Base-by-base conservation (phyloP, 1,140 invertebrate genomes). In the Coelopa frigida region DNA sequence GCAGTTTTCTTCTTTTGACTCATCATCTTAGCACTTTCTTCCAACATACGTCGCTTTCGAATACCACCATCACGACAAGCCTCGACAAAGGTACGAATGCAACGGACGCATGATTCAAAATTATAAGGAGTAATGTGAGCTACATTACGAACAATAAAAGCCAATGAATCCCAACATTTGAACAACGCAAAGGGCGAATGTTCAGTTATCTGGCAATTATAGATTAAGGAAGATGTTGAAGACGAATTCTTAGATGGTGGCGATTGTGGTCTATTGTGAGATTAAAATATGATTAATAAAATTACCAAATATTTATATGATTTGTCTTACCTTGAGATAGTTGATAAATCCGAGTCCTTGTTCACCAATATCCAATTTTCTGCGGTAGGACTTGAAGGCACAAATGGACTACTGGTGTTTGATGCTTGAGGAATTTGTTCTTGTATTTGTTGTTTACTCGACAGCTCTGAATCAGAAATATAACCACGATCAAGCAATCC, bases 61-160 rank as follows among this genome's bases (percentile, higher is more conserved):
- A 68, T 68, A 62, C 74, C 73, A 41, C 76, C 75, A 52, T 80
- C 76, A 14, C 86, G 67, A 45, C 87, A 90, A 4, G 94, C 94
- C 56, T 95, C 88, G 0, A 94, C 92, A 73, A 98, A 95, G 4
- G 89, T 86, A 24, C 94, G 73, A 36, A 97, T 85, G 56, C 91
- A 91, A 45, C 87, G 83, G 3, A 98, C 87, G 62, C 92, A 94
- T 29, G 86, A 75, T 52, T 89, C 83, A 56, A 92, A 90, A 68
- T 93, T 94, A 61, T 93, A 89, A 0, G 93, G 93, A 4, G 94
- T 98, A 11, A 98, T 90, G 64, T 98, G 94, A 18, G 90, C 93
- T 21, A 93, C 87, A 72, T 98, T 95, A 42, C 94, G 75, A 2
- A 98, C 87, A 20, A 98, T 77, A 65, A 98, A 95, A 2, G 87